Base-by-base conservation (phyloP, 2,888 invertebrate genomes). In the Megastigmus dorsalis region DNA sequence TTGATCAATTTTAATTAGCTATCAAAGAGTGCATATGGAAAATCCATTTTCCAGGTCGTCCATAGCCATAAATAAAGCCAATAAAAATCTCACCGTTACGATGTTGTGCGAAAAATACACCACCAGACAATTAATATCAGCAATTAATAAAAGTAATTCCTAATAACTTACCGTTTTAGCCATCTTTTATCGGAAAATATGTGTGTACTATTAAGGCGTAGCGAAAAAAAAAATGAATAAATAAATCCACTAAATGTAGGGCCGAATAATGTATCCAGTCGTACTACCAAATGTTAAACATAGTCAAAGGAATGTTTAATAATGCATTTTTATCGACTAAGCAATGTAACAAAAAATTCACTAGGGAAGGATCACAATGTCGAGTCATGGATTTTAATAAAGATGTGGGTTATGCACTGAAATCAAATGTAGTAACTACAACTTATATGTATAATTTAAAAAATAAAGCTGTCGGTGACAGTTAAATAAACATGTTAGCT, bases 21-120 rank as follows among this genome's bases (percentile, higher is more conserved):
- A n/a, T n/a, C n/a, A n/a, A n/a, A n/a, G n/a, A n/a, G n/a, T n/a
- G n/a, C n/a, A n/a, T n/a, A n/a, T n/a, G n/a, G n/a, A n/a, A n/a
- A n/a, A n/a, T n/a, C n/a, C n/a, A n/a, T n/a, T n/a, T n/a, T n/a
- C n/a, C n/a, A n/a, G n/a, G n/a, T 77, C 77, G 78, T 79, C 81
- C 77, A 78, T 75, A 77, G 79, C 66, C 70, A 77, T 73, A 77
- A 74, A 75, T 28, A 62, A 78, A 80, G 74, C 75, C 71, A 77
- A 75, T 78, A 76, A 79, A 78, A 80, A 77, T 79, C 75, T 79
- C 78, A 54, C 43, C n/a, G 10, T 54, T 26, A 54, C 23, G 41
- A 62, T 38, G 74, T 82, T 83, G 79, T 82, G 81, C 77, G 79
- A 79, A 79, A n/a, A 79, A 78, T 77, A 75, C 77, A 77, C 71